Base-by-base conservation (phyloP, 2,888 invertebrate genomes). In the Pomacea canaliculata region DNA sequence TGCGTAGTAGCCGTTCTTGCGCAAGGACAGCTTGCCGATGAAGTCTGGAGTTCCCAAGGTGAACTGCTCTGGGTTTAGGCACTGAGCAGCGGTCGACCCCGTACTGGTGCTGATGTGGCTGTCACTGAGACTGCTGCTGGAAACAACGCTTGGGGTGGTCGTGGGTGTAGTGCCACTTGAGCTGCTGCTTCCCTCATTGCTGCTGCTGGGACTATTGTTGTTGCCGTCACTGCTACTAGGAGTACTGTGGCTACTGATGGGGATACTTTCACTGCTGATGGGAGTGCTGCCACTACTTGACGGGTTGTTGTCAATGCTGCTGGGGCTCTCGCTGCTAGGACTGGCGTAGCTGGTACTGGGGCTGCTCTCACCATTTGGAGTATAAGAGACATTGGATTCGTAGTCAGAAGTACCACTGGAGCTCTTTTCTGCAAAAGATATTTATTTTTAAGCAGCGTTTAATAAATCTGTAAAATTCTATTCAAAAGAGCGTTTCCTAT, bases 1-100 rank as follows among this genome's bases (percentile, higher is more conserved):
- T 16, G 70, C 46, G 59, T 69, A 70, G 59, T 70, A 56, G 59
- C 70, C 59, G 70, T 70, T 70, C 59, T 70, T 70, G 8, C 27
- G 56, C 59, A 70, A 27, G 12, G 70, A 59, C 27, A 59, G n/a
- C 27, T 27, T 70, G n/a, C 70, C 70, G 59, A 16, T 0, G 51
- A 56, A 56, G 56, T n/a, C 13, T 10, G 70, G 56, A 12, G 56
- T 56, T 19, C 10, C 18, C 23, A 70, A 56, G 70, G 70, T 23
- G 59, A 70, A 51, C 13, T 27, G 70, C 27, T 70, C 70, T 12
- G 48, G n/a, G 5, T 48, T 13, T 49, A 4, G 18, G 27, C 18
- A 56, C 0, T 56, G 51, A 56, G 51, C 10, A 7, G 51, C 8
- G 4, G 51, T 56, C 51, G 51, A 56, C 10, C 2, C 7, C 16